Percentiles rank a stretch among this genome's conserved stretches.
phyloP scores from a whole-genome alignment of 2,888 invertebrate species.

The Noctua comes region DNA sequence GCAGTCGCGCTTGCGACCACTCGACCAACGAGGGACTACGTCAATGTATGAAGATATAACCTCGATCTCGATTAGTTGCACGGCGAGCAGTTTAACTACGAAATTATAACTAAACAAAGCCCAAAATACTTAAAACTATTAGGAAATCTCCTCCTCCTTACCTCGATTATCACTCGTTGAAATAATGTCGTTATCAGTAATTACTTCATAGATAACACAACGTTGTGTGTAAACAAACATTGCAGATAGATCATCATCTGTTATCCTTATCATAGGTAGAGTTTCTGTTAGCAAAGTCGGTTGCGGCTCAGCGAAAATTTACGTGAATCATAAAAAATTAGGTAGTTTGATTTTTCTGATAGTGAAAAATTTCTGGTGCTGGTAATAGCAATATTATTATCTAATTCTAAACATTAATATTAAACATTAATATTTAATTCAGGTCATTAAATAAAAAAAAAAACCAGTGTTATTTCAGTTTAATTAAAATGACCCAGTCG shows the following conservation, averaged over 20 bases:
- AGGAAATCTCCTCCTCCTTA: not conserved
- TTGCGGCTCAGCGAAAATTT: not conserved
- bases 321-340: not conserved
- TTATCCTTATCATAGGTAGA: not conserved
- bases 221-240: constrained; percentile 34
- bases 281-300: not conserved
- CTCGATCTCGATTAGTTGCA: not conserved
- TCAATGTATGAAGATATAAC: too few species aligned
- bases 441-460: not conserved
- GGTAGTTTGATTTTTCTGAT: not conserved
- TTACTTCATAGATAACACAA: constrained; percentile 35
- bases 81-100: too few species aligned
- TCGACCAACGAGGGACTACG: too few species aligned
- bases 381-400: not conserved
- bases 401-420: not conserved
- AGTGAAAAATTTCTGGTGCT: not conserved
- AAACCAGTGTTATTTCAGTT: not conserved
- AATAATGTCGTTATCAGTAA: constrained; percentile 38
- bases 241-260: constrained; percentile 1
- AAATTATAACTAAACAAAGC: not conserved
- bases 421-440: not conserved
- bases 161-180: not conserved
- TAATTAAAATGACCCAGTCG: not conserved
- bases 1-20: too few species aligned
- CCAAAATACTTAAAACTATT: not conserved